Evolutionary conservation across 1,140 invertebrate species (phyloP).

Genomic region (Ctenoplectra terminalis): DNA sequence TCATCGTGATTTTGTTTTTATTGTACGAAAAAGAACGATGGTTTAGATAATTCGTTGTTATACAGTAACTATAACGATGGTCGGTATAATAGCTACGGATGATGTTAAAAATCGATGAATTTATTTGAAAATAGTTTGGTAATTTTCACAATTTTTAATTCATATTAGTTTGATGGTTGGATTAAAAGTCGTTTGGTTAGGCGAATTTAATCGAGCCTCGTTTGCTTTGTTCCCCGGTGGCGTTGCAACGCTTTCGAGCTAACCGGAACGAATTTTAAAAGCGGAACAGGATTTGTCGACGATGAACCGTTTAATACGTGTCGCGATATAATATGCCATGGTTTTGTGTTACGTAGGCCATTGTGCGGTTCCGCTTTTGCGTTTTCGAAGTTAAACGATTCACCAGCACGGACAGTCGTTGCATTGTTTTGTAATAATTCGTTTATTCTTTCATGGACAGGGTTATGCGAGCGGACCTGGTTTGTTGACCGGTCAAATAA

Average conservation of each 20-base stretch:
- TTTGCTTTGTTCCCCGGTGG: slow-evolving; percentile 23
- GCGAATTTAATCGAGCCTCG: slow-evolving; percentile 21
- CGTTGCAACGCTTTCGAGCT: not conserved
- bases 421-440: slow-evolving; percentile 50
- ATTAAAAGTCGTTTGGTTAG: slow-evolving; percentile 6
- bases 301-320: slow-evolving; percentile 25
- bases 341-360: not conserved
- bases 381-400: slow-evolving; percentile 2
- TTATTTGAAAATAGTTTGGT: too few species aligned
- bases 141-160: not conserved
- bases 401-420: not conserved
- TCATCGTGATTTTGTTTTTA: too few species aligned
- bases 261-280: not conserved
- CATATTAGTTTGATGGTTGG: not conserved
- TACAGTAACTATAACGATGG: too few species aligned
- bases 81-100: too few species aligned
- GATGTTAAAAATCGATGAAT: too few species aligned
- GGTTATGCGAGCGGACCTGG: not conserved
- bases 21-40: too few species aligned
- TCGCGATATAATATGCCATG: slow-evolving; percentile 25
- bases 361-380: not conserved
- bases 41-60: too few species aligned
- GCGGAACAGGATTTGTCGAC: slow-evolving; percentile 26
- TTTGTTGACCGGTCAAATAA: slow-evolving; percentile 23
- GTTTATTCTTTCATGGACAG: slow-evolving; percentile 17